Evolutionary conservation across 1,140 invertebrate species (phyloP).

Genomic region (Sarcophaga peregrina): DNA sequence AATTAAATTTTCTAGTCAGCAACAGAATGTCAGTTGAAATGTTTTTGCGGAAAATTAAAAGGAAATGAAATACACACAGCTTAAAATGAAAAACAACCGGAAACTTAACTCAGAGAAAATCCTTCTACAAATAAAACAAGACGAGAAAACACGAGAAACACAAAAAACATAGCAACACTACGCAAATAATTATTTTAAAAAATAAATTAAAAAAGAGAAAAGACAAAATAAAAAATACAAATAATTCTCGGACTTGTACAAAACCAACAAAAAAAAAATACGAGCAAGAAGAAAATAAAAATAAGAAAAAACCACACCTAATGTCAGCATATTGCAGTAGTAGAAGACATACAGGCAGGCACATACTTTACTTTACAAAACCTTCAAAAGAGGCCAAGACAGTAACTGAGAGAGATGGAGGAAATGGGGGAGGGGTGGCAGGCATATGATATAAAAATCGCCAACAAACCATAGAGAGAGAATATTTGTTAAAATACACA

Average conservation of each 20-base stretch:
- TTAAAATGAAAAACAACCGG: conserved; percentile 3
- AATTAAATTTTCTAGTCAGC: neutral
- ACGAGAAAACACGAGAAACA: neutral
- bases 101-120: neutral
- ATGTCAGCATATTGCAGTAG: conserved; percentile 23
- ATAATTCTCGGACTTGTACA: too few species aligned
- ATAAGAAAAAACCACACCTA: neutral
- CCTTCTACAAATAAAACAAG: neutral
- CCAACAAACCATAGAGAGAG: neutral
- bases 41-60: conserved; percentile 23
- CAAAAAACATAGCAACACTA: neutral
- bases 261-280: too few species aligned
- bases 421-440: too few species aligned
- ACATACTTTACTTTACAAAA: neutral
- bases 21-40: neutral
- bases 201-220: too few species aligned
- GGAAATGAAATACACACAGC: conserved; percentile 16
- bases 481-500: neutral
- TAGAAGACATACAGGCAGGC: neutral
- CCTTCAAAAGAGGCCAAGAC: neutral
- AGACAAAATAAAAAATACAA: too few species aligned
- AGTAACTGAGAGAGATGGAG: neutral
- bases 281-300: neutral
- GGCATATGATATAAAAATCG: neutral
- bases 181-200: too few species aligned